phyloP scores from a whole-genome alignment of 2,888 invertebrate genomes.

The Platyscelio sp. region DNA sequence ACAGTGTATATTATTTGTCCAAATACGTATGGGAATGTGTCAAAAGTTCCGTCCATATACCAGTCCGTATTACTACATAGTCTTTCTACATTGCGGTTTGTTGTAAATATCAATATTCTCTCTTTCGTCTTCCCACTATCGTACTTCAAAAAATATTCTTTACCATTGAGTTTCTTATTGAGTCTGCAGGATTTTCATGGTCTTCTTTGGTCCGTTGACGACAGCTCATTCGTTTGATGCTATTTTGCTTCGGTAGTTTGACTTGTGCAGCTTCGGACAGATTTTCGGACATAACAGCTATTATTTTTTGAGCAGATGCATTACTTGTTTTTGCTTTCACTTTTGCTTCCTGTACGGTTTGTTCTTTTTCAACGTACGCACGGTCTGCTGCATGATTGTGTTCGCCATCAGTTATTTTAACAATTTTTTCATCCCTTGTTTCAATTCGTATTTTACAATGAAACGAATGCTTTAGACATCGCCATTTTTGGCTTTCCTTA shows the following conservation, averaged over 20 bases:
- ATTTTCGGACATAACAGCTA: not conserved
- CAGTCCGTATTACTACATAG: too few relatives aligned
- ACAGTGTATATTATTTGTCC: too few relatives aligned
- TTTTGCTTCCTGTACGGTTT: not conserved
- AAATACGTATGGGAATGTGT: too few relatives aligned
- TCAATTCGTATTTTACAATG: not conserved
- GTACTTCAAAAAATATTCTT: too few relatives aligned
- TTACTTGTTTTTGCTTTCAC: not conserved
- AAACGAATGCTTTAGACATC: too few relatives aligned
- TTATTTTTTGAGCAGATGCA: not conserved
- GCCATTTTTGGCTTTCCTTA: too few relatives aligned
- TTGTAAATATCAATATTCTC: too few relatives aligned
- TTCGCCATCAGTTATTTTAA: not conserved
- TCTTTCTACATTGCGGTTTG: too few relatives aligned
- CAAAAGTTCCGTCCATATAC: too few relatives aligned
- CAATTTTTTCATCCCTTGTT: not conserved
- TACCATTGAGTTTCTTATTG: too few relatives aligned
- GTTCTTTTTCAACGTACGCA: not conserved
- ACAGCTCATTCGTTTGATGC: not conserved
- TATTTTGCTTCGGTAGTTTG: not conserved
- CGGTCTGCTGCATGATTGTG: not conserved
- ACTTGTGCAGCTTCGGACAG: not conserved
- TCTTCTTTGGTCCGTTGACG: not conserved
- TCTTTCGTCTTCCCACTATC: too few relatives aligned
- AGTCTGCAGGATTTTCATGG: not conserved